Base-by-base conservation (phyloP, 2,113 vertebrate genomes). In the Morone chrysops region DNA sequence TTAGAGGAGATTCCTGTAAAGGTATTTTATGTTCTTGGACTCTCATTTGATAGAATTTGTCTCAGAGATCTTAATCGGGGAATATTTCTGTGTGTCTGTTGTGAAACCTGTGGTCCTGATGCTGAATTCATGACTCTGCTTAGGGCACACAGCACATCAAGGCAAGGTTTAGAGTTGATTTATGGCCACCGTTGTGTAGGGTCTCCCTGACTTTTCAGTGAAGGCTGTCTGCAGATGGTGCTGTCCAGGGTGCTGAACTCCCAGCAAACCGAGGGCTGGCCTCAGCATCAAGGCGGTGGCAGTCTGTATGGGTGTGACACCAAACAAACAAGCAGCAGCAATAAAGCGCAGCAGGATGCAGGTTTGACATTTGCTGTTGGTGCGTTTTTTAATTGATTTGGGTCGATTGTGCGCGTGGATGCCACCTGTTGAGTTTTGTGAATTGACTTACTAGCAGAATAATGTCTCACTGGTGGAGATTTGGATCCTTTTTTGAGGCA, bases 161-260 rank as follows among this genome's bases (percentile, higher is more conserved):
- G 50, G 12, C 0, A 12, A n/a, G 38, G 11, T 9, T 62, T 61
- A 2, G 22, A 47, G 25, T 20, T n/a, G 13, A 56, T 47, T 60
- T 11, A 1, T 62, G 5, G 56, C 10, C 72, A 63, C 17, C 8
- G 2, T 66, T 38, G 5, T 53, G 54, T 8, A 2, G 62, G 41
- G 47, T 18, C 4, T 47, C 38, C 8, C 41, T 11, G 45, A 4
- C 16, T 2, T 10, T 4, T 63, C 4, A 2, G 20, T 68, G 70
- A 13, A 20, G 25, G 48, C 20, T 70, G 48, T 14, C 17, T 66
- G 67, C 65, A 69, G 68, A n/a, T 41, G 77, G 81, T 61, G 70
- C 93, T 95, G 75, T 95, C 94, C 92, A 76, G 43, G 87, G 92
- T 93, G 77, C 92, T 94, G 92, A 94, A 92, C 79, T 82, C 73